Evolutionary conservation across 2,113 vertebrate species (phyloP).

Genomic region (Forbesichthys papilliferus): DNA sequence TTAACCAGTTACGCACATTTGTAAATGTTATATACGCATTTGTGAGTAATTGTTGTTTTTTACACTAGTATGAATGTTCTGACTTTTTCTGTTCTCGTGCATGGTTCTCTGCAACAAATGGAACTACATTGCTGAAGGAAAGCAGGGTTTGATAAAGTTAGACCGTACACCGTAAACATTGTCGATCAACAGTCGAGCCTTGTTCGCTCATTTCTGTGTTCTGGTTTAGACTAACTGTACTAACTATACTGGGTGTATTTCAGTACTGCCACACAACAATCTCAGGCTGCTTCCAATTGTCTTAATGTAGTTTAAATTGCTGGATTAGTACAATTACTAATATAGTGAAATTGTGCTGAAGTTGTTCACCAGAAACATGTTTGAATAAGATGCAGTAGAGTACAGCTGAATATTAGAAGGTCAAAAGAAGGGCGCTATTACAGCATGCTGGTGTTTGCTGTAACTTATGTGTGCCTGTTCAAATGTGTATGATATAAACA

Average conservation of each 20-base stretch:
- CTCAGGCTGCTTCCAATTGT: neutral
- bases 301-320: no score
- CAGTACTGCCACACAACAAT: slow-evolving; percentile 3
- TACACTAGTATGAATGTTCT: neutral
- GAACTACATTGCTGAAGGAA: neutral
- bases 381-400: neutral
- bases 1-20: neutral
- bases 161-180: no score
- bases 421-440: slow-evolving; percentile 8
- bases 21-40: neutral
- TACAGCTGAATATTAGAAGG: neutral
- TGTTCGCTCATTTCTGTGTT: neutral
- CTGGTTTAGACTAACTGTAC: neutral
- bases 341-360: no score
- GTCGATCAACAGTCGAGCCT: no score
- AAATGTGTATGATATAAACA: slow-evolving; percentile 15
- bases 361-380: neutral
- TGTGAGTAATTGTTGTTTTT: neutral
- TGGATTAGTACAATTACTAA: no score
- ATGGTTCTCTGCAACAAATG: neutral
- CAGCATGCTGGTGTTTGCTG: slow-evolving; percentile 8
- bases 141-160: no score
- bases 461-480: slow-evolving; percentile 10
- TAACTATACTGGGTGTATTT: neutral
- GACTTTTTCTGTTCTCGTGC: no score